A percentile compares a stretch with the other conserved stretches of the same genome.
These are phyloP conservation scores for Mionectes macconnelli DNA, from an alignment of 2,113 vertebrate species.

Conservation along the genomic window DNA sequence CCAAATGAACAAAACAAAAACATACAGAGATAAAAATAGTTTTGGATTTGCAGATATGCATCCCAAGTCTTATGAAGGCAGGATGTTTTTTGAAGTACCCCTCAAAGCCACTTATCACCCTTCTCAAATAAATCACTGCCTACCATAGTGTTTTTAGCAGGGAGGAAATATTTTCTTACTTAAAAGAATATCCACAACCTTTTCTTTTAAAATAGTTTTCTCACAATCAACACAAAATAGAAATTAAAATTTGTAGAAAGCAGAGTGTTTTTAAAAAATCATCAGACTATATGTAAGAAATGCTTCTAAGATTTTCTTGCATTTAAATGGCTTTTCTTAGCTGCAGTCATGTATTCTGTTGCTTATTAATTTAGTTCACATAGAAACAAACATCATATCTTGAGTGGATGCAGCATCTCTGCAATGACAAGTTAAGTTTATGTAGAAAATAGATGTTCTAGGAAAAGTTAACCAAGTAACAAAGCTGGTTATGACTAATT, in stretches of 20 bases:
- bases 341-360: not conserved
- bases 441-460: not conserved
- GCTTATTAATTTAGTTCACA: not conserved
- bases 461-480: not conserved
- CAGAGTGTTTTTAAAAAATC: rapidly evolving
- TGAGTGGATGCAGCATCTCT: not conserved
- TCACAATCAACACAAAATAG: not conserved
- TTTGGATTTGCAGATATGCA: not conserved
- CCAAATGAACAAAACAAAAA: not conserved
- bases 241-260: not conserved
- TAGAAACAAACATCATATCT: rapidly evolving
- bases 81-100: not conserved
- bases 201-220: not conserved
- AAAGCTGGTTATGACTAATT: not conserved
- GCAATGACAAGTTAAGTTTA: not conserved
- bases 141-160: not conserved
- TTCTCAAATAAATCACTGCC: not conserved
- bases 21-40: rapidly evolving
- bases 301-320: not conserved
- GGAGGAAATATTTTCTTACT: not conserved
- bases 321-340: not conserved
- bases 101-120: not conserved
- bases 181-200: not conserved
- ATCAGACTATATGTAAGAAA: not conserved
- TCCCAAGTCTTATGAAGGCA: not conserved